phyloP scores from a whole-genome alignment of 1,140 invertebrate genomes.

The Platorchestia sp. region DNA sequence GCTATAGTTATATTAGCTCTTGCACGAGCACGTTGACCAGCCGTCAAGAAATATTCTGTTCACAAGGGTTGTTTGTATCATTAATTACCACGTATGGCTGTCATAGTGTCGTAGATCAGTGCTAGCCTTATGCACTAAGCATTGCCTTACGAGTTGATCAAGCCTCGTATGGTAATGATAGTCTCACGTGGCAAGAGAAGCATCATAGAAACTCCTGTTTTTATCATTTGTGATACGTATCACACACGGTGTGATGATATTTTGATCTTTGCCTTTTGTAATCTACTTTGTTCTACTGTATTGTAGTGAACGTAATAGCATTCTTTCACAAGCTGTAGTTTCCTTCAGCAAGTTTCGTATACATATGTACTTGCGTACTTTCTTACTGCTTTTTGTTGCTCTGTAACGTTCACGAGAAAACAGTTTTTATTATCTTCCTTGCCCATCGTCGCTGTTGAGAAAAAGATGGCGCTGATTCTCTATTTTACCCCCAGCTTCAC shows the following conservation, averaged over 20 bases:
- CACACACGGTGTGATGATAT: not conserved
- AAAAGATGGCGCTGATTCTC: not conserved
- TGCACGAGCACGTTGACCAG: not conserved
- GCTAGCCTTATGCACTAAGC: too few species aligned
- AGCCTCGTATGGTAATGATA: not conserved
- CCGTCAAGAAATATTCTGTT: too few species aligned
- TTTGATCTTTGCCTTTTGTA: not conserved
- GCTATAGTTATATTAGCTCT: not conserved
- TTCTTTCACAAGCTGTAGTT: not conserved
- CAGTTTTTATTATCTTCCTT: not conserved
- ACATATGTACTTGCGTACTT: not conserved
- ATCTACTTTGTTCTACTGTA: not conserved
- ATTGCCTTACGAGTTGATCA: not conserved
- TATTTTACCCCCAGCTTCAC: not conserved
- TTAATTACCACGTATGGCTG: too few species aligned
- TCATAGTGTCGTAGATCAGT: too few species aligned
- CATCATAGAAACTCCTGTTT: not conserved
- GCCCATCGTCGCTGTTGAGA: not conserved
- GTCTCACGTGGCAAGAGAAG: not conserved
- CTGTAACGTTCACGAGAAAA: not conserved
- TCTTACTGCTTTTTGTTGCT: not conserved
- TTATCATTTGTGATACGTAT: not conserved
- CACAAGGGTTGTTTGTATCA: too few species aligned
- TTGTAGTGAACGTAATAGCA: not conserved
- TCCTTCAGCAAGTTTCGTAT: too few species aligned